These are phyloP conservation scores for Sturnira hondurensis DNA, from an alignment of 2,113 vertebrate genomes.

Conservation along the genomic window DNA sequence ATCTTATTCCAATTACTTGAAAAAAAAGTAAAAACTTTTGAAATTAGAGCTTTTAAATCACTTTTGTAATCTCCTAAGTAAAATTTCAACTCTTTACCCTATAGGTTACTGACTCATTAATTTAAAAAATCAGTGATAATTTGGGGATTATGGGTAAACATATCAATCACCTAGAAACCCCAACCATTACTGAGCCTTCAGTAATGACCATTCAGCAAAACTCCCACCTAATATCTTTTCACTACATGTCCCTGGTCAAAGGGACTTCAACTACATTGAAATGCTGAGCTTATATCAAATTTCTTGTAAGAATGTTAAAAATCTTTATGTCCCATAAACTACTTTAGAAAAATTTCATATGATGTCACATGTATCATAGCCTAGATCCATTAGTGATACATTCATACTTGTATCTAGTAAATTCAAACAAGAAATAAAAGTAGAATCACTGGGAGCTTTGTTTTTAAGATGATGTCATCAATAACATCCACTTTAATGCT, in stretches of 20 bases:
- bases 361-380: slow-evolving; percentile 11
- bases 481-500: not conserved
- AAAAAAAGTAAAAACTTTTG: not conserved
- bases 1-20: not conserved
- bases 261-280: slow-evolving; percentile 31
- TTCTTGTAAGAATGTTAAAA: slow-evolving; percentile 54
- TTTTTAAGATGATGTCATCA: slow-evolving; percentile 14
- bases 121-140: not conserved
- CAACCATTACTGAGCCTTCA: not conserved
- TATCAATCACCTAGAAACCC: not conserved
- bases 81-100: not conserved
- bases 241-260: not conserved
- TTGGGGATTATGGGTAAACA: not conserved
- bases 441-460: not conserved
- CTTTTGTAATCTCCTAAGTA: not conserved
- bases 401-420: not conserved
- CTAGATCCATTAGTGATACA: not conserved
- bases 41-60: not conserved
- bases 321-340: slow-evolving; percentile 25
- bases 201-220: not conserved
- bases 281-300: slow-evolving; percentile 47
- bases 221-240: not conserved
- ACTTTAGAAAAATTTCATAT: slow-evolving; percentile 42
- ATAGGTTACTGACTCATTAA: not conserved
- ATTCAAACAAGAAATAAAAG: slow-evolving; percentile 33